Conservation (phyloP, 1,140 invertebrate species). For the Drosophila ironensis region DNA sequence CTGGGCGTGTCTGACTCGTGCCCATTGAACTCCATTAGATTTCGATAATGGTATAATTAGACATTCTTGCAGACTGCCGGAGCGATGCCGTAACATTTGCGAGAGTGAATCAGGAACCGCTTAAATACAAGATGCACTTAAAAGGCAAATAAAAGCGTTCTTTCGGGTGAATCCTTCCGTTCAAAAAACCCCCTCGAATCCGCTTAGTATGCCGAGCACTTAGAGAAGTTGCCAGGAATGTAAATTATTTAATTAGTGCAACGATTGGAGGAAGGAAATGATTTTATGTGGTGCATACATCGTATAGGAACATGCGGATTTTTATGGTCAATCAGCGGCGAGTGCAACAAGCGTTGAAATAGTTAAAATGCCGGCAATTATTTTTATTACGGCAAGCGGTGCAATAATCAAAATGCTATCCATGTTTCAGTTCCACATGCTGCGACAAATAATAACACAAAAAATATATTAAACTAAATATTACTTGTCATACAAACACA, state of each 20-base stretch:
- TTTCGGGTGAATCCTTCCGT: constrained; percentile 29
- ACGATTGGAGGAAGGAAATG: constrained; percentile 40
- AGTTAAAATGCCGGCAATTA: constrained; percentile 33
- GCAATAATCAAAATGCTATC: neutral
- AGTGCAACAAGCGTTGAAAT: constrained; percentile 19
- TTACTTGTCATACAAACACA: neutral
- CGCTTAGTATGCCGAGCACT: neutral
- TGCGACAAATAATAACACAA: neutral
- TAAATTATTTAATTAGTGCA: constrained; percentile 13
- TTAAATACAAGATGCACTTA: neutral
- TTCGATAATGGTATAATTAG: constrained; percentile 15
- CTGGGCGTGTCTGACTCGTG: constrained; percentile 3
- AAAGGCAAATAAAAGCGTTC: constrained; percentile 10
- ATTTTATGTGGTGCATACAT: constrained; percentile 22
- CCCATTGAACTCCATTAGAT: constrained; percentile 20
- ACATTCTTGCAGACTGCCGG: constrained; percentile 7
- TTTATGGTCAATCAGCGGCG: constrained; percentile 48
- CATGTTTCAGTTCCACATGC: neutral
- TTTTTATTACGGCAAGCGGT: constrained; percentile 24
- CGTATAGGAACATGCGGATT: constrained; percentile 22
- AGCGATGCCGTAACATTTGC: constrained; percentile 6
- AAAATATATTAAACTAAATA: neutral
- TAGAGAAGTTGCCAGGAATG: neutral
- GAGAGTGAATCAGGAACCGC: constrained; percentile 8
- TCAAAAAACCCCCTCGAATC: neutral